Percentiles rank a stretch among this genome's conserved stretches.
phyloP scores from a whole-genome alignment of 1,140 invertebrate species.

The Acromyrmex charruanus region DNA sequence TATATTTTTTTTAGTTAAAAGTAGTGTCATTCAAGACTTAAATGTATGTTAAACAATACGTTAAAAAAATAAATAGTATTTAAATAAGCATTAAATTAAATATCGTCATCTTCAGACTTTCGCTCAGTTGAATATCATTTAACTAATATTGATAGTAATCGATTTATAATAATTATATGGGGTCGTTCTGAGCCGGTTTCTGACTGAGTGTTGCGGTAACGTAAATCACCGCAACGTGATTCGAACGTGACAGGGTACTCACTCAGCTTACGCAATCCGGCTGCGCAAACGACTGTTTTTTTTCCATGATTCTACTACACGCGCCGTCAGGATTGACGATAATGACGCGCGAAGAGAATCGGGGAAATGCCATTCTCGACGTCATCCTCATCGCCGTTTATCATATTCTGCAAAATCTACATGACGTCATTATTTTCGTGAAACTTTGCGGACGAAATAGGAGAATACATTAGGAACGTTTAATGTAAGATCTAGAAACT shows the following conservation, averaged over 20 bases:
- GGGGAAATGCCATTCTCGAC: neutral
- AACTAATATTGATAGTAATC: neutral
- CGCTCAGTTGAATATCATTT: neutral
- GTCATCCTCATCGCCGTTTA: neutral
- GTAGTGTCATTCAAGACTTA: too few species aligned
- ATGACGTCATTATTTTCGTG: neutral
- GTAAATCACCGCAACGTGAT: slow-evolving; percentile 26
- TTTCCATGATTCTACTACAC: slow-evolving; percentile 13
- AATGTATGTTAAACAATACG: neutral
- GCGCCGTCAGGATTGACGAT: neutral
- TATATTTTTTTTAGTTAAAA: too few species aligned
- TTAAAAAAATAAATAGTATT: neutral
- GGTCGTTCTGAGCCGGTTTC: neutral
- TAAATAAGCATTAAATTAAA: neutral
- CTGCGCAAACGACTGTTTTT: slow-evolving; percentile 3
- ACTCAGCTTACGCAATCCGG: slow-evolving; percentile 9
- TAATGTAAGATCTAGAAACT: neutral
- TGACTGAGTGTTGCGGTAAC: neutral
- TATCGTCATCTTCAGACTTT: neutral
- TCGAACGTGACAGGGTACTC: neutral
- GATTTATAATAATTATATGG: neutral
- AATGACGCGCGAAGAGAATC: slow-evolving; percentile 1
- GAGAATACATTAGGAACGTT: neutral
- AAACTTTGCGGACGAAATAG: neutral
- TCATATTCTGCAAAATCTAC: neutral